Evolutionary conservation across 2,797 vertebrate species (phyloP).

Genomic region (Paguma larvata): DNA sequence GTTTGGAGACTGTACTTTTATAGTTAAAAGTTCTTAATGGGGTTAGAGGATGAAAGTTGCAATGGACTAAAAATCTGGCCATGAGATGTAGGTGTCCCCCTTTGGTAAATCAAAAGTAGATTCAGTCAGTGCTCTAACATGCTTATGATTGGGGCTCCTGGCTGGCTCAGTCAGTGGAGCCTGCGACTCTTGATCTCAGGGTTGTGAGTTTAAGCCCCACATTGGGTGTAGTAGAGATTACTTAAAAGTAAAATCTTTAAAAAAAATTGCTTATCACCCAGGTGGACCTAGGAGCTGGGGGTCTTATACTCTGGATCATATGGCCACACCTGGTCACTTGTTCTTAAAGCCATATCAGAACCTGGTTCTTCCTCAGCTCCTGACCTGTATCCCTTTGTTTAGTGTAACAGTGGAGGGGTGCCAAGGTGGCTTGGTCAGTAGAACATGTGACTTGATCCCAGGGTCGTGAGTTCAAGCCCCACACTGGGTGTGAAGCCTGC

Average conservation of each 20-base stretch:
- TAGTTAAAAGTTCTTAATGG: neutral
- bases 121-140: neutral
- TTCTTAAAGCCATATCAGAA: neutral
- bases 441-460: no score
- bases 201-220: neutral
- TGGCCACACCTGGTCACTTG: neutral
- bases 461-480: no score
- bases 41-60: neutral
- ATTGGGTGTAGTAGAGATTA: neutral
- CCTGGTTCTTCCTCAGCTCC: neutral
- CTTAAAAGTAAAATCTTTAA: neutral
- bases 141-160: neutral
- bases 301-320: neutral
- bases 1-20: conserved; percentile 37
- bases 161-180: neutral
- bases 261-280: neutral
- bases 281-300: neutral
- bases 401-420: neutral
- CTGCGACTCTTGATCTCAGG: neutral
- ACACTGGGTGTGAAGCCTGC: no score
- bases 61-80: neutral
- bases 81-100: neutral
- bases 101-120: neutral
- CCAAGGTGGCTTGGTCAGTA: no score
- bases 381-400: neutral